phyloP scores from a whole-genome alignment of 2,113 vertebrate genomes.

The Heptranchias perlo region DNA sequence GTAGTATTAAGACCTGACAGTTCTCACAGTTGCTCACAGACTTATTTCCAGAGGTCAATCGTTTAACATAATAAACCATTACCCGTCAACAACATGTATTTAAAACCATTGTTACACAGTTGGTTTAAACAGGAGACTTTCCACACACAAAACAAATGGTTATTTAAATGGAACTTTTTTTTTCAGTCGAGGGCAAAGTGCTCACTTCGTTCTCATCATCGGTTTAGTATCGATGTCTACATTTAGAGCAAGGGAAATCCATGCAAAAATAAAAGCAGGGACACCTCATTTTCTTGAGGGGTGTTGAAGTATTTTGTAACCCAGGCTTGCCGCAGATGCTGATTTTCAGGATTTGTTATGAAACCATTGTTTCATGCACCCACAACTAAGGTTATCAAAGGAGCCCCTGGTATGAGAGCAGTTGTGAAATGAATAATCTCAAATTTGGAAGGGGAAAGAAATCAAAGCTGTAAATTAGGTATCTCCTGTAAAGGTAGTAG shows the following conservation, averaged over 20 bases:
- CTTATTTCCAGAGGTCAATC: neutral
- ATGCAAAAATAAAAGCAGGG: neutral
- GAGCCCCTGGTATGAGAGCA: neutral
- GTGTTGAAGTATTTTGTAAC: neutral
- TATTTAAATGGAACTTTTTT: slow-evolving; percentile 14
- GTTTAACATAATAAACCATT: slow-evolving; percentile 24
- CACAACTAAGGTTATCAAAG: neutral
- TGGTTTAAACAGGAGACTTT: neutral
- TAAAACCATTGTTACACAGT: neutral
- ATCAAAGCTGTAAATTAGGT: neutral
- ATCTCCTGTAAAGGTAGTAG: neutral
- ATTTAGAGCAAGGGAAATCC: neutral
- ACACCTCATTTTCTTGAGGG: neutral
- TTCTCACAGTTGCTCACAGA: neutral
- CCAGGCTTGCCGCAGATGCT: neutral
- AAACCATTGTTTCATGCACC: neutral
- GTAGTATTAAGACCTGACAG: neutral
- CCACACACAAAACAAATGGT: slow-evolving; percentile 22
- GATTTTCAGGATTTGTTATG: neutral
- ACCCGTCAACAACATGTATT: neutral
- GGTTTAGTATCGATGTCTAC: neutral
- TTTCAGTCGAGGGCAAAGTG: neutral
- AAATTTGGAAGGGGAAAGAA: neutral
- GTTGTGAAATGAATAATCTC: neutral
- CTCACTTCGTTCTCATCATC: neutral